Evolutionary conservation across 2,113 vertebrate species (phyloP).

Genomic region (Baryphthengus martii): DNA sequence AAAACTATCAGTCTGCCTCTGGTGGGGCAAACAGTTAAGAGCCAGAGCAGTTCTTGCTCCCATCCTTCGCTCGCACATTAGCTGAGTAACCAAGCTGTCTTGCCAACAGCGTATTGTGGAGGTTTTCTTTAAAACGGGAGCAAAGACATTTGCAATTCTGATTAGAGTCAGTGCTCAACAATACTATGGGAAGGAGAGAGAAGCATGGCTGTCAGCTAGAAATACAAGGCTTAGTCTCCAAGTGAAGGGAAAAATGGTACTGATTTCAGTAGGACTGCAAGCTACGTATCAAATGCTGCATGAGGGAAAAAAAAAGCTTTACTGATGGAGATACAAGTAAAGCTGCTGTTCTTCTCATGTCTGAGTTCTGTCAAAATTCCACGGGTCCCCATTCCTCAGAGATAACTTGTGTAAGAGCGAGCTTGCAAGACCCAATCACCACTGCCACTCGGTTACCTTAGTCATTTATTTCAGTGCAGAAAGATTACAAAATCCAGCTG

Average conservation of each 20-base stretch:
- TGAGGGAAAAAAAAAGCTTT: accelerated
- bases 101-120: not conserved
- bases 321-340: not conserved
- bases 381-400: not conserved
- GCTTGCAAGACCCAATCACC: not conserved
- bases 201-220: not conserved
- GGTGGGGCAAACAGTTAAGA: not conserved
- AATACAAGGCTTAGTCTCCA: not conserved
- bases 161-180: not conserved
- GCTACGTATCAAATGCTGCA: accelerated
- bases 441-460: not conserved
- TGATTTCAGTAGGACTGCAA: not conserved
- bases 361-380: not conserved
- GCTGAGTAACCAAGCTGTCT: not conserved
- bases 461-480: no score
- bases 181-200: not conserved
- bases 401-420: not conserved
- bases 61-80: not conserved
- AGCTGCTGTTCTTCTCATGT: not conserved
- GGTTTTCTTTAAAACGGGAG: not conserved
- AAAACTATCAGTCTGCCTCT: not conserved
- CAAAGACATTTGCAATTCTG: not conserved
- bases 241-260: not conserved
- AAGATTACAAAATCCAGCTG: not conserved
- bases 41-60: not conserved